Evolutionary conservation across 92 coral and sea anemone species (phyloP), one percentile per base, ranked within the genome.

Genomic region (Bergia puertoricense): DNA sequence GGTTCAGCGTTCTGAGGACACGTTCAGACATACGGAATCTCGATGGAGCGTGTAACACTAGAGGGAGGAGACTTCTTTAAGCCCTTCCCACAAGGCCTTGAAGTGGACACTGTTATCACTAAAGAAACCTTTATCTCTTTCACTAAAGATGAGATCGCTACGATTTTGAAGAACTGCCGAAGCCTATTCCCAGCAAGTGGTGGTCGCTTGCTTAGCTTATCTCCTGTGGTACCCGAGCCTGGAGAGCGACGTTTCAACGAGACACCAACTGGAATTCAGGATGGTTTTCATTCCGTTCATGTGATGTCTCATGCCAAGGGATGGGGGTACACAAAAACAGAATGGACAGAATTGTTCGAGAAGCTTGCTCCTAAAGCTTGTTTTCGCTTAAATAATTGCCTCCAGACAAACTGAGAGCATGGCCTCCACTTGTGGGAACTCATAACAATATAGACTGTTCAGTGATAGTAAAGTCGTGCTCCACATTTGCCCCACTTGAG

Each of bases 1-100:
- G 44, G 45, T 73, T 36, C 15, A 73, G 45, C 77, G 77, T 10
- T 39, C 77, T 37, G 22, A 42, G 5, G 45, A 73, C 40, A 73
- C 37, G 77, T 73, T 73, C 42, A 42, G 20, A 3, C 46, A 38
- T 73, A 73, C 8, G 77, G 77, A 30, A 16, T 73, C 37, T 18
- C 77, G 20, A 37, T 73, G 77, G 77, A 73, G 20, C 42, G 77
- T 9, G 77, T 73, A 42, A 73, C 77, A 2, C 40, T 37, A 37
- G 46, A 18, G 3, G 77, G 77, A 2, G 77, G 77, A 2, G 77
- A 73, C 42, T 73, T 73, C 44, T 73, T 73, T 8, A 73, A 73
- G 37, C 77, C 77, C 77, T 73, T 73, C 42, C 77, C 46, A 73
- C 43, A 73, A 73, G 77, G 42, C 20, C 77, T 73, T 10, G 45